Percentiles rank a stretch among this genome's conserved stretches.
phyloP scores from a whole-genome alignment of 2,797 vertebrate genomes.

The Fringilla coelebs region DNA sequence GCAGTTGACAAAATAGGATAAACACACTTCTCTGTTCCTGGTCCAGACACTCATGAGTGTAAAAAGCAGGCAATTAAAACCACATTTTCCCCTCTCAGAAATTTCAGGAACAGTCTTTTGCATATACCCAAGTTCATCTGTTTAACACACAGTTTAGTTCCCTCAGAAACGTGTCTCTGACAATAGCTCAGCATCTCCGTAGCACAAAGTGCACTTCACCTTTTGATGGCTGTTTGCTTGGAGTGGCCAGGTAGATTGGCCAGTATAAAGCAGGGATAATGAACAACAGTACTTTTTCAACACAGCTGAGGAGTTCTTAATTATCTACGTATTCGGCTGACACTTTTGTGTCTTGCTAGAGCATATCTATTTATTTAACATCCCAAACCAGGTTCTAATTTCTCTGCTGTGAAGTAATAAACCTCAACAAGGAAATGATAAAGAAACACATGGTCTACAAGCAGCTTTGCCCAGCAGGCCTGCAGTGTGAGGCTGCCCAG shows the following conservation, averaged over 20 bases:
- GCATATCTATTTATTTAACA: neutral
- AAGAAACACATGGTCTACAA: neutral
- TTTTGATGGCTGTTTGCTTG: neutral
- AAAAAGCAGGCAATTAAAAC: constrained; percentile 1
- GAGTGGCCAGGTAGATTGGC: neutral
- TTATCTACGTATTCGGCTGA: neutral
- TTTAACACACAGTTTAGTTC: neutral
- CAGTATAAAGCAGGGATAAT: neutral
- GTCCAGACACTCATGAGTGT: neutral
- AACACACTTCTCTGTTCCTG: neutral
- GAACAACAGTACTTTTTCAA: neutral
- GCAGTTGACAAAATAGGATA: neutral
- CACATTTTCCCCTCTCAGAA: neutral
- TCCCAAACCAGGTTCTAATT: neutral
- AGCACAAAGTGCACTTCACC: neutral
- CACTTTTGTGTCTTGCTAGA: neutral
- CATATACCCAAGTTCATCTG: neutral
- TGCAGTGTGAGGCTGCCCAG: neutral
- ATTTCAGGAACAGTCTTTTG: neutral
- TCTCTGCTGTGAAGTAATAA: neutral
- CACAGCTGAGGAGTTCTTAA: neutral
- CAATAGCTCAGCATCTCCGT: neutral
- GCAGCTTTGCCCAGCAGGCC: neutral
- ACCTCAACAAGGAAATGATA: neutral
- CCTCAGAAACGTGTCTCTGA: neutral